A percentile compares a stretch with the other conserved stretches of the same genome.
phyloP scores from a whole-genome alignment of 2,113 vertebrate genomes.

The Mirounga angustirostris region DNA sequence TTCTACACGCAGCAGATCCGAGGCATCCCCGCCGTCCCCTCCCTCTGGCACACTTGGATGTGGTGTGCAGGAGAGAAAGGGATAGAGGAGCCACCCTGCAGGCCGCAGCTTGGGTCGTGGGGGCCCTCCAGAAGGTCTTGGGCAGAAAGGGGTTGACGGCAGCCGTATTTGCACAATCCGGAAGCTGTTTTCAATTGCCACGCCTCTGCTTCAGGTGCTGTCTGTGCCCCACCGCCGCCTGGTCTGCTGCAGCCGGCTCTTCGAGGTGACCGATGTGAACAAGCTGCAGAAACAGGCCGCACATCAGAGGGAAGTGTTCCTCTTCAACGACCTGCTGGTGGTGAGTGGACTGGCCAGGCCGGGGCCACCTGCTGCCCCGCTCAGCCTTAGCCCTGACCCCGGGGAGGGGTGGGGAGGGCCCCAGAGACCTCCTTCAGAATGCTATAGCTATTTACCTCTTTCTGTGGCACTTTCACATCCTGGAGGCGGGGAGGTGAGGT shows the following conservation, averaged over 20 bases:
- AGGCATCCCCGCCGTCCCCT: neutral
- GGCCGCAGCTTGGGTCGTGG: neutral
- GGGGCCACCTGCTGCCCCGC: neutral
- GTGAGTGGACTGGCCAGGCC: constrained; percentile 86
- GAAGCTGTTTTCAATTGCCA: neutral
- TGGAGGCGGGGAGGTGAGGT: neutral
- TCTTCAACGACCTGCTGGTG: constrained; percentile 99
- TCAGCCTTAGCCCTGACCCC: neutral
- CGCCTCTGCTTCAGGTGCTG: constrained; percentile 90
- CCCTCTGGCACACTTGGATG: neutral
- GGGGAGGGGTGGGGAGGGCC: rapidly evolving
- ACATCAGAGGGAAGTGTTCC: constrained; percentile 98
- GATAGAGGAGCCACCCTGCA: too few species aligned
- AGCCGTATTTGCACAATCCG: neutral
- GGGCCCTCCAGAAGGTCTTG: neutral
- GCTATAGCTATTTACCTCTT: neutral
- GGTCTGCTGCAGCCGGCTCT: constrained; percentile 98
- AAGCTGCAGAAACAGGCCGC: constrained; percentile 98
- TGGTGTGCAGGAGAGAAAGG: neutral
- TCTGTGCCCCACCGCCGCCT: constrained; percentile 97
- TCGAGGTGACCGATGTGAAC: constrained; percentile 97
- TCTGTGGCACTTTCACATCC: neutral
- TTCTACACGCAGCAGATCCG: neutral
- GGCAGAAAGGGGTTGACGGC: neutral
- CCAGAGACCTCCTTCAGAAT: neutral